Conservation (phyloP, 1,140 invertebrate genomes). For the Drosophila baimaii region DNA sequence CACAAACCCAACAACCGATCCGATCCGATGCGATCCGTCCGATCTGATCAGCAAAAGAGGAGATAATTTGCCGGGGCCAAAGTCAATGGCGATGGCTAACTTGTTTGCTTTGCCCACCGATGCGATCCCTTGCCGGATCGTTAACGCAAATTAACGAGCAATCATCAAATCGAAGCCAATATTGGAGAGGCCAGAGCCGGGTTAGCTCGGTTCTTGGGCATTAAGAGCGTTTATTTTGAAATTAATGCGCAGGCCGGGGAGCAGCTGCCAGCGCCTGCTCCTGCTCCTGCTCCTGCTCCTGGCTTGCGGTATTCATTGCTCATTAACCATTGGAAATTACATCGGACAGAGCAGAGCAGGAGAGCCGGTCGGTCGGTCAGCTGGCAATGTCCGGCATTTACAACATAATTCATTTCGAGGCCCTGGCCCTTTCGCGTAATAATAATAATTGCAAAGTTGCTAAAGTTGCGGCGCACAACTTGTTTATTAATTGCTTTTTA, state of each 20-base stretch:
- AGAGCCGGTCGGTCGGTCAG: constrained; percentile 10
- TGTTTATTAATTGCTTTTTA: constrained; percentile 82
- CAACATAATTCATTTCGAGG: constrained; percentile 75
- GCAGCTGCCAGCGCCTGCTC: constrained; percentile 31
- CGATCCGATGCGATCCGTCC: constrained; percentile 6
- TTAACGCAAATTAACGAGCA: constrained; percentile 84
- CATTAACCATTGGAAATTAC: constrained; percentile 79
- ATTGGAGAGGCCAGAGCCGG: constrained; percentile 31
- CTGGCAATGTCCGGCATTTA: constrained; percentile 73
- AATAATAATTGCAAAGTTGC: constrained; percentile 50
- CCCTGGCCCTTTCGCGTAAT: constrained; percentile 24
- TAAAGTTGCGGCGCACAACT: constrained; percentile 43
- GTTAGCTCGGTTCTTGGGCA: constrained; percentile 34
- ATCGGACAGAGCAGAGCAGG: constrained; percentile 15
- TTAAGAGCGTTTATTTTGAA: constrained; percentile 75
- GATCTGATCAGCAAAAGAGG: constrained; percentile 68
- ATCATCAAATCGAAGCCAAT: constrained; percentile 80
- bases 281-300: constrained; percentile 10
- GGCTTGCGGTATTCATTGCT: constrained; percentile 75
- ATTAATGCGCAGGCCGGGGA: constrained; percentile 66
- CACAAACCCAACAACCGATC: neutral
- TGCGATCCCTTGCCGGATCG: constrained; percentile 52
- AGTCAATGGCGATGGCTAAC: constrained; percentile 56
- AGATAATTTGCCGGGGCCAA: constrained; percentile 78
- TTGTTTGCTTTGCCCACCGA: constrained; percentile 65